phyloP scores from a whole-genome alignment of 1,140 invertebrate species.

The Neelides sp. region DNA sequence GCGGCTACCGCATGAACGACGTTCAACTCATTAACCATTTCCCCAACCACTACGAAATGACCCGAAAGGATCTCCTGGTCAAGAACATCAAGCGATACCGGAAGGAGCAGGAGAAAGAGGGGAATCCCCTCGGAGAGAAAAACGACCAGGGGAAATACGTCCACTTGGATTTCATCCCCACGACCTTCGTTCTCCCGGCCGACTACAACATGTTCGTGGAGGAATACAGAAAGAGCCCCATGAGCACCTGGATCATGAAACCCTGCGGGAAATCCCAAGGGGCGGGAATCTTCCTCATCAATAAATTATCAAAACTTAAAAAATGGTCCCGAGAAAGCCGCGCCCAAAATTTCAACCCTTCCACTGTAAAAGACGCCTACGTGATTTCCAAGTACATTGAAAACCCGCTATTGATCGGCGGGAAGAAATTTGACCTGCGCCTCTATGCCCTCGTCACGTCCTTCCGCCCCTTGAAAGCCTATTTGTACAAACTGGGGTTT shows the following conservation, averaged over 20 bases:
- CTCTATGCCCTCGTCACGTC: conserved; percentile 74
- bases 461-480: conserved; percentile 66
- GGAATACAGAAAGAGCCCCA: conserved; percentile 77
- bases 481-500: conserved; percentile 64
- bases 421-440: conserved; percentile 78
- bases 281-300: conserved; percentile 74
- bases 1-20: conserved; percentile 78
- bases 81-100: conserved; percentile 91
- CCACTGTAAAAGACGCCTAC: conserved; percentile 65
- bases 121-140: conserved; percentile 65
- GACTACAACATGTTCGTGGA: conserved; percentile 94
- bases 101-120: conserved; percentile 79
- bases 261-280: conserved; percentile 85
- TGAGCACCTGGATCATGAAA: conserved; percentile 92
- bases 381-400: conserved; percentile 78
- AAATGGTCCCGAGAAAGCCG: conserved; percentile 74
- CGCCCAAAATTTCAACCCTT: conserved; percentile 61
- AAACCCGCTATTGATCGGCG: conserved; percentile 73
- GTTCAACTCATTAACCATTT: conserved; percentile 86
- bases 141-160: conserved; percentile 53
- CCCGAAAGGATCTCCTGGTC: conserved; percentile 83
- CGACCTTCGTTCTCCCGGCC: conserved; percentile 82
- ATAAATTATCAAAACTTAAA: conserved; percentile 75
- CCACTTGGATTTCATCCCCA: conserved; percentile 78
- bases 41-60: conserved; percentile 88